Evolutionary conservation across 1,140 invertebrate genomes (phyloP).

Genomic region (Phymorhynchus buccinoides): DNA sequence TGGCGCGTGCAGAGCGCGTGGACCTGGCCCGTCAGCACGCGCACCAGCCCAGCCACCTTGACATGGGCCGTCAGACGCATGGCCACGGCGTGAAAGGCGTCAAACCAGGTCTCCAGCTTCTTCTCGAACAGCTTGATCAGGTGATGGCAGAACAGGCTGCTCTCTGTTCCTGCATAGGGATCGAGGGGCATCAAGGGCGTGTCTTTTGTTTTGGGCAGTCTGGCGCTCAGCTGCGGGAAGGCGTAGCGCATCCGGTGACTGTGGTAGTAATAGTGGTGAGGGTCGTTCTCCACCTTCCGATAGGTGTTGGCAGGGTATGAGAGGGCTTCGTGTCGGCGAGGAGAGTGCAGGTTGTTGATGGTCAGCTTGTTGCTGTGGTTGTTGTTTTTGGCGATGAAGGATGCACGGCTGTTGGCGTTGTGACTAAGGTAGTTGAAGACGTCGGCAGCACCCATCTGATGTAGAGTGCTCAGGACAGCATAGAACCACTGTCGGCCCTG

Average conservation of each 20-base stretch:
- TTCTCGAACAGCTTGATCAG: conserved; percentile 60
- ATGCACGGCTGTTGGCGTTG: conserved; percentile 20
- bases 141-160: conserved; percentile 58
- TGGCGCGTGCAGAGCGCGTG: conserved; percentile 58
- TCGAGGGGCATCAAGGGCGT: background rate
- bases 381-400: conserved; percentile 19
- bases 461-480: conserved; percentile 53
- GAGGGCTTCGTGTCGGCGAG: background rate
- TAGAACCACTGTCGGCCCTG: conserved; percentile 60
- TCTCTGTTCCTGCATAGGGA: background rate
- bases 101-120: conserved; percentile 64
- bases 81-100: conserved; percentile 60
- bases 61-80: conserved; percentile 65
- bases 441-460: conserved; percentile 58
- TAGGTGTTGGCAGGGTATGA: background rate
- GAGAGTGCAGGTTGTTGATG: background rate
- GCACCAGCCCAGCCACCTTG: conserved; percentile 63
- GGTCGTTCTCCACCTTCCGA: background rate
- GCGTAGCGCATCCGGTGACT: background rate
- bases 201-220: background rate
- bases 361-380: conserved; percentile 32
- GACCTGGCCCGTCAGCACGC: conserved; percentile 62
- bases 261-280: background rate
- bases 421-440: conserved; percentile 47
- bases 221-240: background rate